Evolutionary conservation across 1,140 invertebrate species (phyloP), one percentile per base, ranked within the genome.

Genomic region (Drosophila pandora): DNA sequence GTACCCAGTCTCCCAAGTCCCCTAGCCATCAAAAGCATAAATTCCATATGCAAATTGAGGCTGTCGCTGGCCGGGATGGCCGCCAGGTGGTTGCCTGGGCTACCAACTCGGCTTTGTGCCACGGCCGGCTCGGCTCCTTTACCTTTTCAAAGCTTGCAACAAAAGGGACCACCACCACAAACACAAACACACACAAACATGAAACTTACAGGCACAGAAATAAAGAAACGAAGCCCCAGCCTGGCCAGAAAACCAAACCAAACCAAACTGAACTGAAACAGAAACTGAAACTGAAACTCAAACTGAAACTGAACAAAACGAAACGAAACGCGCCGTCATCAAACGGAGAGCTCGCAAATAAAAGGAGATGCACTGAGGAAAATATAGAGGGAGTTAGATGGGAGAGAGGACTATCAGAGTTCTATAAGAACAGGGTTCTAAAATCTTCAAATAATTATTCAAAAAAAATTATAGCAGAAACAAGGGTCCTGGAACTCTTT

Each of bases 31-130:
- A 85, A 87, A 87, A 87, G 81, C 82, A 85, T 85, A 85, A 85
- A 85, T 85, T 85, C 68, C 78, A 85, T 85, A 85, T 85, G 81
- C 82, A 85, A 85, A 85, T 85, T 80, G 73, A 64, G 58, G 57
- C 12, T 58, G 45, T 5, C 21, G 55, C 25, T n/a, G 47, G 9
- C 28, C 28, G 28, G 32, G 41, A 30, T 30, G 43, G 48, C 25
- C 50, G 41, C 41, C 32, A 43, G 54, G 54, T 30, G 56, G 56
- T 45, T 45, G 17, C 13, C 54, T 45, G 9, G 43, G 21, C 21
- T 47, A 22, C 43, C 58, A 28, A 28, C 13, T 32, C 30, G 58
- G 48, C 62, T 65, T 65, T 61, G 57, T 65, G 57, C 56, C 56
- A 28, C 17, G 7, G 17, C 43, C 62, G 57, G 56, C 56, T 22